phyloP scores from a whole-genome alignment of 2,113 vertebrate species.

The Trematomus loennbergii region DNA sequence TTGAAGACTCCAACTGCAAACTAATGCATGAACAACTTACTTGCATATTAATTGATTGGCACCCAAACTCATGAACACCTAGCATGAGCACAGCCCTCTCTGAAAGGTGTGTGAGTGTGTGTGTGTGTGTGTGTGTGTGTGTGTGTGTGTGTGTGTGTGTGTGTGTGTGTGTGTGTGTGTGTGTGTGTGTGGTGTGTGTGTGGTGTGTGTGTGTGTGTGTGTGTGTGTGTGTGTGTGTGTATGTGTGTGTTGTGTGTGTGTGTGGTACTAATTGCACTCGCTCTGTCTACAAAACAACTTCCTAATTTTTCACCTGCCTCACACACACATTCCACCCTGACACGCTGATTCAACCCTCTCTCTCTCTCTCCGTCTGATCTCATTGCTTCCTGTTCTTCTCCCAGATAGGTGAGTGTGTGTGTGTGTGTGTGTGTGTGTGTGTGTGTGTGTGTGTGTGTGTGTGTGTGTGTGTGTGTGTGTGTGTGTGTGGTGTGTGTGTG shows the following conservation, averaged over 20 bases:
- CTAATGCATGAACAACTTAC: background rate
- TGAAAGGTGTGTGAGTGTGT: background rate
- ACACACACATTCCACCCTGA: constrained; percentile 76
- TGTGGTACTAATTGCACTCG: constrained; percentile 76
- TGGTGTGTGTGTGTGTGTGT: constrained; percentile 53
- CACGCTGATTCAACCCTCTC: constrained; percentile 46
- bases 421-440: constrained; percentile 35
- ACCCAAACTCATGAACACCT: constrained; percentile 8
- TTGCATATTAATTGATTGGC: background rate
- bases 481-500: constrained; percentile 20
- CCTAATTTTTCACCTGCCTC: constrained; percentile 81
- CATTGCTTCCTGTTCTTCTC: constrained; percentile 26
- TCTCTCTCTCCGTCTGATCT: background rate
- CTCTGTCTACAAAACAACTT: constrained; percentile 82
- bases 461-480: constrained; percentile 13
- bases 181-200: constrained; percentile 12
- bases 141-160: constrained; percentile 47
- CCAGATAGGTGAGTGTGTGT: constrained; percentile 40
- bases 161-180: constrained; percentile 1
- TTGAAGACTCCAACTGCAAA: background rate
- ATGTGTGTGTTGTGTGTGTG: constrained; percentile 37
- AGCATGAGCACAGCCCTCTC: constrained; percentile 10
- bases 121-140: constrained; percentile 9
- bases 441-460: constrained; percentile 33
- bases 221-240: constrained; percentile 55